Base-by-base conservation (phyloP, 2,888 invertebrate genomes). In the Diaprepes abbreviatus region DNA sequence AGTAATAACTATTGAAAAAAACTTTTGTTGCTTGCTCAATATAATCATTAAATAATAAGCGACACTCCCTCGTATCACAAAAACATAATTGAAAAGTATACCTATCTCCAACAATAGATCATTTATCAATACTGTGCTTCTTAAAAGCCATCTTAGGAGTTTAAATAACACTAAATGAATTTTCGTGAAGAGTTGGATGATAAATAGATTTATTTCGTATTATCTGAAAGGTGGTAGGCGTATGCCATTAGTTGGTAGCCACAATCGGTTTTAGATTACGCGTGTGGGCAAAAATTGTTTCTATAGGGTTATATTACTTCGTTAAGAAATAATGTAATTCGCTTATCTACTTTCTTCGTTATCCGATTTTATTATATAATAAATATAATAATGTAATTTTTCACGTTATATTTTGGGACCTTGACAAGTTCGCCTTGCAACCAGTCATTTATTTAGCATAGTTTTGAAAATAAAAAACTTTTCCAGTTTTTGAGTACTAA, bases 191-290 rank as follows among this genome's bases (percentile, higher is more conserved):
- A 69, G 64, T 48, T 50, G 14, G 14, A 69, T 64, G 69, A 69
- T 69, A 69, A 69, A 69, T 69, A 35, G 64, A 24, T 63, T 68
- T 52, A 62, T 64, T 64, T 48, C 52, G 52, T 52, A 59, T 57
- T 59, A 69, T 69, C 69, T 50, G 31, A 45, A 31, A 59, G 58
- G 10, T 43, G 60, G 69, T 69, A 43, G 69, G 69, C 69, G 69
- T 64, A 58, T 43, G 36, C 64, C 69, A 69, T 69, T 69, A 69
- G 69, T 33, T 69, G 69, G 69, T 69, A 69, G 69, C 45, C 64
- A 54, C 64, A 52, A 64, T 69, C 59, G 64, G 52, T 28, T 40
- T 69, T 54, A 45, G 58, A 59, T 69, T 69, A 69, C 64, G 12
- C 28, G 48, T 58, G 55, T 65, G 45, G 48, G 66, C 21, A 33